Conservation (phyloP, 1,140 invertebrate species). For the Apis cerana region DNA sequence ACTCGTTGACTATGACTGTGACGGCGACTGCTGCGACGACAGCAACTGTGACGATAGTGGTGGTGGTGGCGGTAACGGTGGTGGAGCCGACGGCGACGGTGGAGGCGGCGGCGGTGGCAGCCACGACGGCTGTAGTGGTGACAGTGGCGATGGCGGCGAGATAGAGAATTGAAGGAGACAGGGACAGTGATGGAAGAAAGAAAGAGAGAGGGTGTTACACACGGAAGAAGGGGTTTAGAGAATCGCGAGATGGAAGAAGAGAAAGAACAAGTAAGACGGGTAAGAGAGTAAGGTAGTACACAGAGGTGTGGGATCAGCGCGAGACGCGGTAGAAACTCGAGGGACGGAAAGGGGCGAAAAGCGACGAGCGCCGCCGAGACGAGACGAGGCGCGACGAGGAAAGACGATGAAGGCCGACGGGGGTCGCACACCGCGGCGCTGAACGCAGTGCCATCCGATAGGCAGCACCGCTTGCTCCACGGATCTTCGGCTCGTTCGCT, state of each 20-base stretch:
- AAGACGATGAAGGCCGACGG: slow-evolving; percentile 69
- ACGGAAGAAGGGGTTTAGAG: slow-evolving; percentile 36
- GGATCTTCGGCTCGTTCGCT: slow-evolving; percentile 61
- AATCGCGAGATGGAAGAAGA: not conserved
- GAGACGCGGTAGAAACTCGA: slow-evolving; percentile 40
- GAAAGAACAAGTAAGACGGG: not conserved
- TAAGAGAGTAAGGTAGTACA: not conserved
- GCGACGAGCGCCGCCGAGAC: slow-evolving; percentile 64
- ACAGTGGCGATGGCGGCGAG: slow-evolving; percentile 11
- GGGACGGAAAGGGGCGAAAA: slow-evolving; percentile 61
- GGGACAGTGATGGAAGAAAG: not conserved
- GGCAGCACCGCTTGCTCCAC: slow-evolving; percentile 72
- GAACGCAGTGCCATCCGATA: slow-evolving; percentile 75
- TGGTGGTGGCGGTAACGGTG: not conserved
- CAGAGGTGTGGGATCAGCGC: slow-evolving; percentile 15
- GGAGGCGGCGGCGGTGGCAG: slow-evolving; percentile 19
- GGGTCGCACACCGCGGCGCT: slow-evolving; percentile 71
- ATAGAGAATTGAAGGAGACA: slow-evolving; percentile 25
- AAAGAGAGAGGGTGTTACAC: slow-evolving; percentile 8
- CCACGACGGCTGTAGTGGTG: not conserved
- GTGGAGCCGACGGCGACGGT: slow-evolving; percentile 7
- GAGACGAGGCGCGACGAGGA: slow-evolving; percentile 65
- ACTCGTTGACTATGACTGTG: slow-evolving; percentile 37
- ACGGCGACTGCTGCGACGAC: slow-evolving; percentile 31
- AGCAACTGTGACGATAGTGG: slow-evolving; percentile 9